phyloP scores from a whole-genome alignment of 2,888 invertebrate genomes.

The Cephus nigrinus region DNA sequence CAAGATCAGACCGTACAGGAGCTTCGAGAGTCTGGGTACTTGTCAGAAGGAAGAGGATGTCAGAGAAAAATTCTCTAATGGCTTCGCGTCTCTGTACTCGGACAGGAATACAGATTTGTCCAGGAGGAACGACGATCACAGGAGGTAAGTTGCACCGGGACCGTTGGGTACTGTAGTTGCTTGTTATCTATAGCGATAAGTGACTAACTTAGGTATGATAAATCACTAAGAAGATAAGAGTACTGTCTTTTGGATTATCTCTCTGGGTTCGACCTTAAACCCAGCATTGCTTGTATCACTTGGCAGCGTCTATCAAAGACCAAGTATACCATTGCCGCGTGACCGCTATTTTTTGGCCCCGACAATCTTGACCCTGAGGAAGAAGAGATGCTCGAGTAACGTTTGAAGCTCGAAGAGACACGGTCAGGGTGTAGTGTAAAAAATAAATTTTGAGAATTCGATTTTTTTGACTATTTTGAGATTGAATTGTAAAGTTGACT shows the following conservation, averaged over 20 bases:
- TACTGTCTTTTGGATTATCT: too few species aligned
- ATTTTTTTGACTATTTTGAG: too few species aligned
- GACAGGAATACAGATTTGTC: conserved; percentile 54
- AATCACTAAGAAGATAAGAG: too few species aligned
- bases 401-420: too few species aligned
- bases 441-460: too few species aligned
- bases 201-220: too few species aligned
- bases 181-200: too few species aligned
- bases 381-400: background rate
- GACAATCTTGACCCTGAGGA: conserved; percentile 38
- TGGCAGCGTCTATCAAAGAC: conserved; percentile 29
- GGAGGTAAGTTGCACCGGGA: background rate
- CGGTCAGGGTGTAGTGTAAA: too few species aligned
- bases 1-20: conserved; percentile 66
- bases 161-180: too few species aligned
- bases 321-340: conserved; percentile 14
- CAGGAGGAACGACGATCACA: conserved; percentile 1
- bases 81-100: conserved; percentile 50
- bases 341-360: conserved; percentile 31
- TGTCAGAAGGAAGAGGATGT: conserved; percentile 47
- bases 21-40: conserved; percentile 68
- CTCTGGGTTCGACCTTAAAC: conserved; percentile 1
- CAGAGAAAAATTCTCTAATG: conserved; percentile 39
- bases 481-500: too few species aligned
- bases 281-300: conserved; percentile 17